Base-by-base conservation (phyloP, 1,140 invertebrate genomes). In the Aphidius gifuensis region DNA sequence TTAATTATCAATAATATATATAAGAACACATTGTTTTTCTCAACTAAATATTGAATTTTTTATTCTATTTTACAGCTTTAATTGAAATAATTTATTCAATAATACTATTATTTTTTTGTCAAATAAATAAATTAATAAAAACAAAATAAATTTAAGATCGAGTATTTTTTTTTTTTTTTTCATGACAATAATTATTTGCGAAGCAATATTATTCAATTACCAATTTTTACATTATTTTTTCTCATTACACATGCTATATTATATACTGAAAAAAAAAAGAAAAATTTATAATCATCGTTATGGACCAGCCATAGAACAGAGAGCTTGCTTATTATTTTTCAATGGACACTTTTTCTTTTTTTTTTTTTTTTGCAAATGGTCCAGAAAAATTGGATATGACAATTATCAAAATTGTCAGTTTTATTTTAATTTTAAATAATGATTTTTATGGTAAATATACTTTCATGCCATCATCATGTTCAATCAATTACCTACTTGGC, bases 1-100 rank as follows among this genome's bases (percentile, higher is more conserved):
- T 51, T 60, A 65, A 71, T 69, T 69, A 69, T 48, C 53, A 68
- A 68, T 68, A 54, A 71, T 16, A 16, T 16, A 16, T 16, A 16
- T 71, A 70, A 72, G 69, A 72, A 72, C 70, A 69, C 70, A 71
- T 71, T 38, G 44, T 71, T 70, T 65, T 68, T 66, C 66, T 62
- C 50, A 58, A 66, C 64, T 66, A 68, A 68, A 68, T 58, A 16
- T 16, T 16, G 2, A 32, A 1, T 32, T 32, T 32, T 16, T 16
- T 16, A 16, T 16, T 16, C 16, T 16, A 16, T 16, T 16, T 16
- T 16, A 16, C 16, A 16, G 16, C 16, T 16, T 16, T 16, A 16
- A 16, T 16, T 16, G 16, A 16, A 16, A 16, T 16, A 16, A 16
- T 16, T 16, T 72, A 72, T 66, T 69, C 50, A 68, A 68, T 69